Conservation (phyloP, 2,797 vertebrate genomes). For the Crocodylus rhombifer region DNA sequence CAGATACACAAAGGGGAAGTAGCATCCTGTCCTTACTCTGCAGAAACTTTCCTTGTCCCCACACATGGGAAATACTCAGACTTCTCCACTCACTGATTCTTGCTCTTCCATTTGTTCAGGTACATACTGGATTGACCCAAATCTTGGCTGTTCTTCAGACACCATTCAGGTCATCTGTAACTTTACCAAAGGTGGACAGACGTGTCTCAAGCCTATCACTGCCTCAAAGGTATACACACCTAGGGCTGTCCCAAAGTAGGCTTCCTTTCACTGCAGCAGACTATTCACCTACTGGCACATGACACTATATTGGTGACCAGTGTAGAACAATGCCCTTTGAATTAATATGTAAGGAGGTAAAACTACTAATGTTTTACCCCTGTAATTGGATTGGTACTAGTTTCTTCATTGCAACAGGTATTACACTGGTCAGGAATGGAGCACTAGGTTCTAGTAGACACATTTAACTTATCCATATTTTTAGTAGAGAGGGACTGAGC, state of each 20-base stretch:
- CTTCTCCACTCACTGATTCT: neutral
- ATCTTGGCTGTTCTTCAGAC: constrained; percentile 94
- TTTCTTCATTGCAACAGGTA: neutral
- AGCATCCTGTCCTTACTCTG: neutral
- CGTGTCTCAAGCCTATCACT: constrained; percentile 92
- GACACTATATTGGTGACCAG: accelerated
- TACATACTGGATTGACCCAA: constrained; percentile 97
- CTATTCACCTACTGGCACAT: accelerated
- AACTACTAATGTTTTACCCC: too few species aligned
- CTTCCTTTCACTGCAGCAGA: neutral
- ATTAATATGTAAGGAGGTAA: neutral
- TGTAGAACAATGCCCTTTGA: neutral
- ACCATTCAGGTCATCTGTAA: constrained; percentile 94
- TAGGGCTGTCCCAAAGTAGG: accelerated
- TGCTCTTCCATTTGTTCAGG: constrained; percentile 77
- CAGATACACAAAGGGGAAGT: too few species aligned
- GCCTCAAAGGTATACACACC: constrained; percentile 90
- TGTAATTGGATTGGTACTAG: neutral
- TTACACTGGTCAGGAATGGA: neutral
- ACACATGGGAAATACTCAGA: neutral
- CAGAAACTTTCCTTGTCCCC: neutral
- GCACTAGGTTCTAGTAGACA: neutral
- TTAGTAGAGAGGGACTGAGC: neutral
- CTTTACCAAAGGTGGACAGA: constrained; percentile 94
- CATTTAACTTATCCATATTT: neutral